A percentile compares a stretch with the other conserved stretches of the same genome.
Evolutionary conservation across 1,140 invertebrate genomes (phyloP).

Genomic region (Cyrtorhinus lividipennis): DNA sequence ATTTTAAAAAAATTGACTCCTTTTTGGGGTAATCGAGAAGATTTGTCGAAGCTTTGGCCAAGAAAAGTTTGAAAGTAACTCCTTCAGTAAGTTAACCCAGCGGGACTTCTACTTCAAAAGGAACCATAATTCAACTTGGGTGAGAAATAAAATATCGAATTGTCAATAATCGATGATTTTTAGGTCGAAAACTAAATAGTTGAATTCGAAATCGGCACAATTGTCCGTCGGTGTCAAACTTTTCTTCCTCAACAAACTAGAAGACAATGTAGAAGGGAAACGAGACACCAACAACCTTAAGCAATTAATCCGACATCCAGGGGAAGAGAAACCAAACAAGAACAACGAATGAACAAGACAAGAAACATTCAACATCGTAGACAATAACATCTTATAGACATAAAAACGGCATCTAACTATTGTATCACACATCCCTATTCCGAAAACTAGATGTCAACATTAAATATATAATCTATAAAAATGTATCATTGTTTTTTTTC

Average conservation of each 20-base stretch:
- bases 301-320: background rate
- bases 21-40: too few relatives aligned
- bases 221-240: too few relatives aligned
- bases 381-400: background rate
- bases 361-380: background rate
- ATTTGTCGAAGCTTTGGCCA: too few relatives aligned
- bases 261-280: background rate
- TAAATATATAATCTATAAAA: constrained; percentile 7
- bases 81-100: too few relatives aligned
- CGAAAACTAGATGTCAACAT: constrained; percentile 1
- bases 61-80: too few relatives aligned
- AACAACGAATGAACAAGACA: too few relatives aligned
- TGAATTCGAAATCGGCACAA: background rate
- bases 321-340: background rate
- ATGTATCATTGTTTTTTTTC: background rate
- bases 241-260: background rate
- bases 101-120: too few relatives aligned
- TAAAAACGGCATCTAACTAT: background rate
- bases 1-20: background rate
- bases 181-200: background rate
- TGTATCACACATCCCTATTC: constrained; percentile 2
- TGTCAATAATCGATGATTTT: background rate
- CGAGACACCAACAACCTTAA: too few relatives aligned
- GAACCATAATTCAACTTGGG: background rate
- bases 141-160: background rate